Percentiles rank a stretch among this genome's conserved stretches.
phyloP scores from a whole-genome alignment of 2,113 vertebrate genomes.

The Ochotona curzoniae region DNA sequence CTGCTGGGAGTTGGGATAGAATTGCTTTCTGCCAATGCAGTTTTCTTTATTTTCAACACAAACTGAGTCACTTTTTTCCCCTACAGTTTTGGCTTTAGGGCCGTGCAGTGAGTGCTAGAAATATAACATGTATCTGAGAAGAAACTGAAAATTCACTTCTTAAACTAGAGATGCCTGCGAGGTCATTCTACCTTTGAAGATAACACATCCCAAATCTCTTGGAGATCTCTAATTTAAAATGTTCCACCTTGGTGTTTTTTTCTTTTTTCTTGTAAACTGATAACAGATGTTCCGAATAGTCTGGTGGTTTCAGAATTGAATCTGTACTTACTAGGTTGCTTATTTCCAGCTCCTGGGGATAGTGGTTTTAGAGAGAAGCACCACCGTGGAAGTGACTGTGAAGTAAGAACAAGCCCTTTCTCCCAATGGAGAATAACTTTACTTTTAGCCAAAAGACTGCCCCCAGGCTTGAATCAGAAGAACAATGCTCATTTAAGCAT shows the following conservation, averaged over 20 bases:
- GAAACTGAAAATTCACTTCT: background rate
- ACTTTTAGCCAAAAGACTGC: background rate
- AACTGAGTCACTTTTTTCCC: background rate
- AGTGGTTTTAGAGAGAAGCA: background rate
- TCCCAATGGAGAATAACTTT: background rate
- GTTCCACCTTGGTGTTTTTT: background rate
- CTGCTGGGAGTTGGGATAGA: background rate
- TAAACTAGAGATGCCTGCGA: background rate
- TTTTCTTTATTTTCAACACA: background rate
- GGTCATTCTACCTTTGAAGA: background rate
- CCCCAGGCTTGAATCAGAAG: background rate
- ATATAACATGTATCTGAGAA: background rate
- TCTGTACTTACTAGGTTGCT: background rate
- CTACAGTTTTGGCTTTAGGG: background rate
- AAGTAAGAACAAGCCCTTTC: background rate
- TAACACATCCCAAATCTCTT: background rate
- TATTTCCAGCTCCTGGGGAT: background rate
- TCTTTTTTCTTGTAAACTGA: background rate
- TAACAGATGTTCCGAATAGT: background rate
- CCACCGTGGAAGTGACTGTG: background rate
- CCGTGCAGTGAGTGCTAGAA: background rate
- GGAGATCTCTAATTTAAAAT: conserved; percentile 10
- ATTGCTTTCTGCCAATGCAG: background rate
- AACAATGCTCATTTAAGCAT: background rate
- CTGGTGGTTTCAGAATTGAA: conserved; percentile 1